These are phyloP conservation scores for Lissocephala sabroskyi DNA, from an alignment of 2,888 invertebrate genomes.

Conservation along the genomic window DNA sequence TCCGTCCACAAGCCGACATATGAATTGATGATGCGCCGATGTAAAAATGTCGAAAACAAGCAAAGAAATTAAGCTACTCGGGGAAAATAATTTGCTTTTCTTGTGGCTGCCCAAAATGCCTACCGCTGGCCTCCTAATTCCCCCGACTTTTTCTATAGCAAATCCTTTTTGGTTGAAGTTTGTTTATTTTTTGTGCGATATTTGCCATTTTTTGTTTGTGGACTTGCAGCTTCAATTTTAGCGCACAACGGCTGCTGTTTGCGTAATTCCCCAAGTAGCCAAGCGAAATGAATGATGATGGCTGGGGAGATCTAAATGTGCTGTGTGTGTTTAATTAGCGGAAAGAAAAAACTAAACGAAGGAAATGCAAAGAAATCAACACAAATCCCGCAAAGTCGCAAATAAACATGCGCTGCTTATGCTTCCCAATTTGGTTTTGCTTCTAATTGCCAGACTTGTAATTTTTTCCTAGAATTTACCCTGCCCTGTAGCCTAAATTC, in stretches of 20 bases:
- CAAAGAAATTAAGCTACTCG: no score
- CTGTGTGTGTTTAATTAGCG: conserved; percentile 53
- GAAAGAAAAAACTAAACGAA: conserved; percentile 26
- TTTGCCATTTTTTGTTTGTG: conserved; percentile 28
- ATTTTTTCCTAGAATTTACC: no score
- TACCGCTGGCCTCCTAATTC: no score
- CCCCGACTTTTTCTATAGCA: no score
- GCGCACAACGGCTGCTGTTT: conserved; percentile 49
- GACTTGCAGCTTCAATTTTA: conserved; percentile 49
- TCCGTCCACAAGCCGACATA: no score
- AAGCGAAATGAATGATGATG: conserved; percentile 21
- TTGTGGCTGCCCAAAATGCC: no score
- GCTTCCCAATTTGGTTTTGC: conserved; percentile 52
- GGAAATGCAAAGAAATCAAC: conserved; percentile 7
- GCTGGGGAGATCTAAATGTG: conserved; percentile 48
- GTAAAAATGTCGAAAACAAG: no score
- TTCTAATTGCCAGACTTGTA: no score
- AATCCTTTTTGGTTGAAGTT: no score
- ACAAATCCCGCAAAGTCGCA: conserved; percentile 31
- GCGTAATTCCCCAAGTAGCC: conserved; percentile 8
- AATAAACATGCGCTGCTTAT: conserved; percentile 40
- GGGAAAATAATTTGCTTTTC: conserved; percentile 37
- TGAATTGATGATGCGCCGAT: no score
- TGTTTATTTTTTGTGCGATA: neutral
- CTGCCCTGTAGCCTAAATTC: no score